Conservation (phyloP, 2,888 invertebrate species). For the Augochlorella aurata region DNA sequence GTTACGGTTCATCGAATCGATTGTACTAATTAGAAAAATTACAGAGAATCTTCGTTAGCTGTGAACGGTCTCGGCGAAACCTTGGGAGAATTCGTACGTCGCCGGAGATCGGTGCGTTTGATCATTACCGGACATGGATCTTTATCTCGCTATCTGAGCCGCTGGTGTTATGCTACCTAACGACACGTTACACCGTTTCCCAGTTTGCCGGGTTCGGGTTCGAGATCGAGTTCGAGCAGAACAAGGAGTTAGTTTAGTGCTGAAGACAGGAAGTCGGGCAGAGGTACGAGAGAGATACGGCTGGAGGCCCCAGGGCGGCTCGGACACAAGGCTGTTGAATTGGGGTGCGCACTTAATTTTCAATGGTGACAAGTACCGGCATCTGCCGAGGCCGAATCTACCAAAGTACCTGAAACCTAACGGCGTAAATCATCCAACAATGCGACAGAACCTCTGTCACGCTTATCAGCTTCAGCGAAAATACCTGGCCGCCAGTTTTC, state of each 20-base stretch:
- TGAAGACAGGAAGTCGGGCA: conserved; percentile 12
- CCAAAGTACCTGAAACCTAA: conserved; percentile 56
- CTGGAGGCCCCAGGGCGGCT: conserved; percentile 1
- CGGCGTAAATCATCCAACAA: conserved; percentile 71
- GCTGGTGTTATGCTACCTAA: conserved; percentile 64
- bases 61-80: neutral
- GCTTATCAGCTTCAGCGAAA: conserved; percentile 32
- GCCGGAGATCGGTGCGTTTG: conserved; percentile 68
- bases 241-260: conserved; percentile 51
- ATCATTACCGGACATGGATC: conserved; percentile 65
- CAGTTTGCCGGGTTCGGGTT: conserved; percentile 32
- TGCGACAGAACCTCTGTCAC: conserved; percentile 40
- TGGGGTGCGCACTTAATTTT: conserved; percentile 75
- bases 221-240: neutral
- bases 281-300: conserved; percentile 39
- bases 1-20: conserved; percentile 16
- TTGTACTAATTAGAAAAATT: conserved; percentile 11
- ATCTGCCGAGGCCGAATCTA: conserved; percentile 42
- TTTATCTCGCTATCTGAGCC: conserved; percentile 65
- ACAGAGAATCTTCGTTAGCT: conserved; percentile 9
- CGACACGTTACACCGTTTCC: conserved; percentile 54
- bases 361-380: conserved; percentile 71
- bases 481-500: conserved; percentile 18
- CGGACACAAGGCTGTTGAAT: conserved; percentile 53
- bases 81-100: neutral